Evolutionary conservation across 2,888 invertebrate species (phyloP), one percentile per base, ranked within the genome.

Genomic region (Empis livida): DNA sequence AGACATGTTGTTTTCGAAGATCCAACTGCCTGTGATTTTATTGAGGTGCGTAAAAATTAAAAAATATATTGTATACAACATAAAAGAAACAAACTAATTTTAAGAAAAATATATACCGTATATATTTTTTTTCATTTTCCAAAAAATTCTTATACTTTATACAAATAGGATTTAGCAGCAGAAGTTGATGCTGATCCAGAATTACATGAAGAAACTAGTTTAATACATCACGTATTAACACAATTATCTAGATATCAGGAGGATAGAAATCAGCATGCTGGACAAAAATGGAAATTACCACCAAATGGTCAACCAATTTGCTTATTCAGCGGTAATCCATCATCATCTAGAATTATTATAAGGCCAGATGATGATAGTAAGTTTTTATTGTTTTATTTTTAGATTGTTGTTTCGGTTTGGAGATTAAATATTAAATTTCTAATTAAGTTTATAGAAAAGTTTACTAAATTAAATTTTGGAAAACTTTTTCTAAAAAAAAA

Each of bases 1-100:
- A 73, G 82, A 6, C 78, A 82, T 58, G 81, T 82, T 3, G 84
- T 87, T 53, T 82, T 83, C 59, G 82, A 84, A 57, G 85, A 87
- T 63, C 74, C 78, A 15, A 75, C 75, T 31, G 78, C 83, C 17
- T 76, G 78, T 57, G 78, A 79, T 56, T 87, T 87, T 63, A 71
- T 88, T 39, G 82, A 85, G 72, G 80, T 79, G n/a, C n/a, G n/a
- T n/a, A n/a, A n/a, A n/a, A n/a, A n/a, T n/a, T n/a, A n/a, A n/a
- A n/a, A n/a, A n/a, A n/a, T n/a, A n/a, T n/a, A n/a, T n/a, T n/a
- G n/a, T n/a, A n/a, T n/a, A 57, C 49, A 17, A 35, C n/a, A 35
- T 13, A 35, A n/a, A 35, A n/a, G 5, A 35, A 13, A 35, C 3
- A 27, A 27, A 27, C 23, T 20, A 20, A 20, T 20, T 20, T n/a